Base-by-base conservation (phyloP, 2,797 vertebrate species). In the Ispidina picta region DNA sequence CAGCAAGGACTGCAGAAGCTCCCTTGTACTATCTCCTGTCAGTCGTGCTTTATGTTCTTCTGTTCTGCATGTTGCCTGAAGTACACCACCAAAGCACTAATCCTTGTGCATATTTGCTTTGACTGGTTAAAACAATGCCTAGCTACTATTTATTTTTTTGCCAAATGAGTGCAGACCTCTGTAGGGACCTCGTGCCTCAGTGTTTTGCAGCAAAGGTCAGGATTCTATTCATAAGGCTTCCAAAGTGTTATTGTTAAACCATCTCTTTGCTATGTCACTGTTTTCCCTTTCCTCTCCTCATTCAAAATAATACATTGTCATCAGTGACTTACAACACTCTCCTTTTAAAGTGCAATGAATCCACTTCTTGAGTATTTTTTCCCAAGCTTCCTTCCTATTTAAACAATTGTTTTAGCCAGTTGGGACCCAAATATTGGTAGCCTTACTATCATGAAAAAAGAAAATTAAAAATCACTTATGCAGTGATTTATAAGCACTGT, bases 191-290 rank as follows among this genome's bases (percentile, higher is more conserved):
- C 90, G 79, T 89, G 88, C 83, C 89, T 87, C 84, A 21, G 37
- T 89, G 77, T 92, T 93, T 94, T 96, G 58, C 93, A 89, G 89
- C 41, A 85, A 92, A 96, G 95, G 95, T 94, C 85, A 93, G 90
- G 56, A 85, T 39, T 86, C 69, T 70, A 77, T 94, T 95, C 92
- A 59, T 54, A 81, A 94, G 90, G 73, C 80, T 96, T 95, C 81
- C 83, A 91, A 94, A 93, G 91, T 93, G 93, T 93, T 94, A 94
- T 95, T 96, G 94, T 96, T 92, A 88, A 94, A 97, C 89, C 75
- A 90, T 95, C 90, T 96, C 93, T 97, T 95, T 97, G 95, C 95
- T 96, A 86, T 94, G 92, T 95, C 94, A 89, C 95, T 88, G 85
- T 95, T 97, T 94, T 92, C 94, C 96, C 94, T 95, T 96, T 96